Conservation (phyloP, 2,797 vertebrate species). For the Malurus leucopterus region DNA sequence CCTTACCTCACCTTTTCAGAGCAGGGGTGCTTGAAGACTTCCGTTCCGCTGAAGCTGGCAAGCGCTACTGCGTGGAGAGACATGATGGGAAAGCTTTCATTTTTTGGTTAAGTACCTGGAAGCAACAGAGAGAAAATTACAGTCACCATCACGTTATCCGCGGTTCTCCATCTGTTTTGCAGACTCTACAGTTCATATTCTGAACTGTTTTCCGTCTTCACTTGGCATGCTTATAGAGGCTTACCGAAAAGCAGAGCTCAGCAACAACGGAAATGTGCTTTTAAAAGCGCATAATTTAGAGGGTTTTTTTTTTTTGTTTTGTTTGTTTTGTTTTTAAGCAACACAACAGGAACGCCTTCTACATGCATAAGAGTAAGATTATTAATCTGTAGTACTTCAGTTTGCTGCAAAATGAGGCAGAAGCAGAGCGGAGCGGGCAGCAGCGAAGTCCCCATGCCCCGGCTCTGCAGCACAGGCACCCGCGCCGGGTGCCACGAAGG, state of each 20-base stretch:
- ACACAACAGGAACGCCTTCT: neutral
- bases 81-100: slow-evolving; percentile 18
- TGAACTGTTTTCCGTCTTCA: neutral
- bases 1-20: neutral
- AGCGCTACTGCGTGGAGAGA: slow-evolving; percentile 23
- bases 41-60: neutral
- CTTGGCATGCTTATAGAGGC: neutral
- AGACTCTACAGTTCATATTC: neutral
- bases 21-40: neutral
- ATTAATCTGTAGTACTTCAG: fast-evolving
- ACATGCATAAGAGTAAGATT: fast-evolving
- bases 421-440: too few species aligned
- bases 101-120: neutral
- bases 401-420: neutral
- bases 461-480: neutral
- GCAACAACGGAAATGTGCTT: neutral
- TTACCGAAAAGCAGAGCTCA: neutral
- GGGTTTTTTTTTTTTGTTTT: fast-evolving
- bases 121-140: neutral
- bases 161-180: neutral
- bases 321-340: neutral
- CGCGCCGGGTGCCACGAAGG: neutral
- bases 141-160: neutral
- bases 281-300: neutral
- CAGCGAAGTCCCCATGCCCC: neutral